Evolutionary conservation across 1,140 invertebrate species (phyloP).

Genomic region (Cydia strobilella): DNA sequence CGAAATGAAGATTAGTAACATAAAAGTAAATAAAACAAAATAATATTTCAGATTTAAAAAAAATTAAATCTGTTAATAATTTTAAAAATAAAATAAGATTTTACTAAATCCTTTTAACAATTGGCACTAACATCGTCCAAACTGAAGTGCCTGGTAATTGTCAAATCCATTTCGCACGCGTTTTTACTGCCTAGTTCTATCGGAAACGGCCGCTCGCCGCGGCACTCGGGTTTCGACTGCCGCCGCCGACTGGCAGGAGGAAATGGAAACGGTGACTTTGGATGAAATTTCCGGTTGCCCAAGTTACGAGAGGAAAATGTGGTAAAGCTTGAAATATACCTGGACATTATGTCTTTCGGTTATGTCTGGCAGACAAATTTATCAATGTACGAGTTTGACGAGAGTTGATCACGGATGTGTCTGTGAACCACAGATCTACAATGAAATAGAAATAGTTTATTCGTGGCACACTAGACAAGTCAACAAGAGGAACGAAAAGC

Average conservation of each 20-base stretch:
- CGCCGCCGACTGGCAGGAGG: conserved; percentile 39
- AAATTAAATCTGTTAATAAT: no score
- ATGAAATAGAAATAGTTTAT: no score
- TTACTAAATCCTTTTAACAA: neutral
- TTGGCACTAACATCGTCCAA: conserved; percentile 70
- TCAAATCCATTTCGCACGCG: conserved; percentile 67
- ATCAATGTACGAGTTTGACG: no score
- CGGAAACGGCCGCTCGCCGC: conserved; percentile 44
- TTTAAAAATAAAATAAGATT: neutral
- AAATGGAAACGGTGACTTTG: conserved; percentile 47
- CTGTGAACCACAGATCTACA: no score
- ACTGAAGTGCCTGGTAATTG: conserved; percentile 75
- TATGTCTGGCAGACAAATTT: no score
- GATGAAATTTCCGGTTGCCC: conserved; percentile 41
- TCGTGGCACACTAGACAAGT: no score
- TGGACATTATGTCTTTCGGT: no score
- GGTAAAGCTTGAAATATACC: neutral
- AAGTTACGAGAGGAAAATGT: conserved; percentile 39
- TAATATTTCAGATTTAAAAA: no score
- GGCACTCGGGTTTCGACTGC: conserved; percentile 49
- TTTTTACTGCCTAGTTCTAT: conserved; percentile 29
- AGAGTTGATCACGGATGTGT: no score
- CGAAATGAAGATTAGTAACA: no score
- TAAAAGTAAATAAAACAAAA: no score
- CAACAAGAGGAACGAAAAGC: no score